Base-by-base conservation (phyloP, 2,113 vertebrate genomes). In the Anolis carolinensis region DNA sequence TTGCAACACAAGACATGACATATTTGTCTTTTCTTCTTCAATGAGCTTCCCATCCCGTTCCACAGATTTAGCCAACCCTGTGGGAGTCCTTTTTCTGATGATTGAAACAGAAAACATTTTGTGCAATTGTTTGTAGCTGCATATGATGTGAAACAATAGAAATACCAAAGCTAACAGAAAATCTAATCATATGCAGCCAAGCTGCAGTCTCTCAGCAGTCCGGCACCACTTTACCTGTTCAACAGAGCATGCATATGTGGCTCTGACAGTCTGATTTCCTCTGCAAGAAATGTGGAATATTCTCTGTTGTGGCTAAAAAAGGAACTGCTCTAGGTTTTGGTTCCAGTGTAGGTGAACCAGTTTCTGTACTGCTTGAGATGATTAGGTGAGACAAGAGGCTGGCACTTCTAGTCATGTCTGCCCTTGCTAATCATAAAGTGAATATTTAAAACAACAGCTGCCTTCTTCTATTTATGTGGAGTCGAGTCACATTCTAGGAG, bases 121-220 rank as follows among this genome's bases (percentile, higher is more conserved):
- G 3, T 83, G n/a, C 32, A 89, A 36, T 1, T 78, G 85, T 27
- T 1, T 86, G 30, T 55, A 52, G 86, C 44, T 87, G 34, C 87
- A 39, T 65, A 82, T 76, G 83, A 44, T 81, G 81, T 34, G 21
- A 85, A 3, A 87, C 76, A 89, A 82, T 78, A n/a, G 20, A n/a
- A 34, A 79, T 59, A 34, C 23, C 25, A n/a, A 50, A 52, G 87
- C 78, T 82, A 96, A 52, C 85, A 88, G 80, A 65, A 93, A 95
- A 95, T 71, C 88, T 94, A 94, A 95, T 91, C 85, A 85, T 94
- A 87, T 92, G 94, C 91, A 93, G 92, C 90, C 79, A 94, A 86
- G 78, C 81, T 11, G 83, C 86, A 78, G 90, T 93, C 87, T 79
- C 74, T 89, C 90, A 94, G 88, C 77, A 93, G 68, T 82, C 50